Conservation (phyloP, 2,797 vertebrate species). For the Sorex maritimensis region DNA sequence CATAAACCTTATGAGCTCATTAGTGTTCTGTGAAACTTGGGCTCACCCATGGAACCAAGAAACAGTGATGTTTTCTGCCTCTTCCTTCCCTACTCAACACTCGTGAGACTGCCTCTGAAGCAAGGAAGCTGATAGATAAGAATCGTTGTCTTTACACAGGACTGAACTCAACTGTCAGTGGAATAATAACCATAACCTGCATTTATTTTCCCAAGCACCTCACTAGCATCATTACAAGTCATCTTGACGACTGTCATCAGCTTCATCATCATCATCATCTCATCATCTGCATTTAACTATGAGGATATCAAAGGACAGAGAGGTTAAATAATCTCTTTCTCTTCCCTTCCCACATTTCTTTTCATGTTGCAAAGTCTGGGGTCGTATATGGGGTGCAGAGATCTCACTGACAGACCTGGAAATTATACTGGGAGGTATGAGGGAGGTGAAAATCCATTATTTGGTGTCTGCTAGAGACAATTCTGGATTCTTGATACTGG, state of each 20-base stretch:
- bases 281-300: neutral
- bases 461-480: conserved; percentile 24
- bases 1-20: neutral
- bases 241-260: conserved; percentile 33
- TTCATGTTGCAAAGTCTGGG: too few relatives aligned
- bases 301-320: conserved; percentile 20
- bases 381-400: too few relatives aligned
- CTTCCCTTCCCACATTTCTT: neutral
- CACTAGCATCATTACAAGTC: conserved; percentile 44
- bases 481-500: neutral
- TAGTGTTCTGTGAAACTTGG: neutral
- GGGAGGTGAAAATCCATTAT: neutral
- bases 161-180: neutral
- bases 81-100: neutral
- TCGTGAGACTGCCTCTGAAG: neutral
- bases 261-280: conserved; percentile 30
- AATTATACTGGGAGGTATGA: too few relatives aligned
- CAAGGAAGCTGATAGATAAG: neutral
- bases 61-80: neutral
- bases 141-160: neutral
- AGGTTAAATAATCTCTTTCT: conserved; percentile 20
- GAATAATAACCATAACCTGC: neutral
- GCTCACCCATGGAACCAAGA: neutral
- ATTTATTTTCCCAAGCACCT: conserved; percentile 18
- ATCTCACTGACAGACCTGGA: too few relatives aligned